These are phyloP conservation scores for Chaetodon trifascialis DNA, from an alignment of 2,113 vertebrate species.

Conservation along the genomic window DNA sequence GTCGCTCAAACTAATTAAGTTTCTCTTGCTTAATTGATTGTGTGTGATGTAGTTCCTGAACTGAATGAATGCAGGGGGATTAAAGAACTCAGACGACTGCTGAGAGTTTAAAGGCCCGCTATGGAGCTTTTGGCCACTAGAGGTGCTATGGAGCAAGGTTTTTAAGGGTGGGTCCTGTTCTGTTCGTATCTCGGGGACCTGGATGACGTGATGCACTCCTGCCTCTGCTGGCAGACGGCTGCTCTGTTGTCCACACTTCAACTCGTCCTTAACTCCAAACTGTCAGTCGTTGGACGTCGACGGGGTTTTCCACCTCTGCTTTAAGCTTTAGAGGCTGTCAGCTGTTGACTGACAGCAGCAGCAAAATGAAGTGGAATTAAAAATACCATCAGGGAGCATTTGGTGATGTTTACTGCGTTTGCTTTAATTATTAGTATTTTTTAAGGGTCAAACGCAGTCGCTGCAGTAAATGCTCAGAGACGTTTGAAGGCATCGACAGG, in stretches of 20 bases:
- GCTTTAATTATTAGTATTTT: background rate
- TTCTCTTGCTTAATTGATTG: background rate
- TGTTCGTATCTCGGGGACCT: no score
- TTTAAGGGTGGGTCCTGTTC: no score
- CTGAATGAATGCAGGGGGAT: background rate
- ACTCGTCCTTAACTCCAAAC: no score
- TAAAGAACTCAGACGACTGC: background rate
- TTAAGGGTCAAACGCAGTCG: background rate
- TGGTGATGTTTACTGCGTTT: background rate
- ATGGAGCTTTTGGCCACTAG: no score
- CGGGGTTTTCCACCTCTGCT: no score
- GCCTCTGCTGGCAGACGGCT: no score
- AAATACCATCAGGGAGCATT: background rate
- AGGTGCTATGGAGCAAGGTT: no score
- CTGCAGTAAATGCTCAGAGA: background rate
- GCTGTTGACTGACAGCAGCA: no score
- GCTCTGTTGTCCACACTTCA: no score
- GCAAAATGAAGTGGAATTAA: background rate
- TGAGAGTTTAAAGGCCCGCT: background rate
- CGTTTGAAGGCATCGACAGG: background rate
- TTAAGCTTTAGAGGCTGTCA: no score
- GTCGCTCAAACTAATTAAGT: background rate
- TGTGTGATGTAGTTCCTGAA: background rate
- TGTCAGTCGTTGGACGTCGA: no score
- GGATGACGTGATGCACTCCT: no score